Conservation (phyloP, 2,797 vertebrate genomes). For the Arnoldichthys spilopterus region DNA sequence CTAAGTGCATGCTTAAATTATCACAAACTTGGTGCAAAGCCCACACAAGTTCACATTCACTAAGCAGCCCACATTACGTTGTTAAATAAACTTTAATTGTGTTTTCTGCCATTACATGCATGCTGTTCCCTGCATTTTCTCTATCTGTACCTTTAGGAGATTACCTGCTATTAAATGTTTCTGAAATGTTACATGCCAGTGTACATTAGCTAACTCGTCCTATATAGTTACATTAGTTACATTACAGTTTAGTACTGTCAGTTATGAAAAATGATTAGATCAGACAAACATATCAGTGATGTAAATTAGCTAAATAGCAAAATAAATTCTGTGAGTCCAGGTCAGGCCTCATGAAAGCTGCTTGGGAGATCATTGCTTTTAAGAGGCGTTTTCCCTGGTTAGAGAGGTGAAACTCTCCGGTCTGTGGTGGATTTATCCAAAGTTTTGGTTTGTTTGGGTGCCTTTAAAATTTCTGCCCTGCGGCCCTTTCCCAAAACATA, state of each 20-base stretch:
- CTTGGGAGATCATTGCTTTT: background rate
- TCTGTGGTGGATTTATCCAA: constrained; percentile 58
- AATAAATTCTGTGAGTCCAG: constrained; percentile 10
- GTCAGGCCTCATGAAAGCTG: constrained; percentile 15
- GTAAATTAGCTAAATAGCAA: background rate
- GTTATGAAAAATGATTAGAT: background rate
- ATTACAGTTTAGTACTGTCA: background rate
- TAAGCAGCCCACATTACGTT: too few relatives aligned
- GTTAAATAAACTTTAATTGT: too few relatives aligned
- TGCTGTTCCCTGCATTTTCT: too few relatives aligned
- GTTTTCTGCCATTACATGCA: too few relatives aligned
- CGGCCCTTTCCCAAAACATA: constrained; percentile 66
- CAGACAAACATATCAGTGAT: background rate
- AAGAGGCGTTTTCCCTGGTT: constrained; percentile 40
- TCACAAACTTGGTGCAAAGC: too few relatives aligned
- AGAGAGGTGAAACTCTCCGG: constrained; percentile 34
- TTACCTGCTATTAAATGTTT: too few relatives aligned
- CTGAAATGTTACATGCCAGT: background rate
- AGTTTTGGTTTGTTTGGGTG: constrained; percentile 59
- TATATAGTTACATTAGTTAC: background rate
- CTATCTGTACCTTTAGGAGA: too few relatives aligned
- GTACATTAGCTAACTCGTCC: background rate
- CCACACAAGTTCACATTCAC: too few relatives aligned
- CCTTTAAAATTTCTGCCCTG: constrained; percentile 56
- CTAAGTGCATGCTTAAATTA: too few relatives aligned